phyloP scores from a whole-genome alignment of 2,797 vertebrate species.

The Brotogeris chrysoptera region DNA sequence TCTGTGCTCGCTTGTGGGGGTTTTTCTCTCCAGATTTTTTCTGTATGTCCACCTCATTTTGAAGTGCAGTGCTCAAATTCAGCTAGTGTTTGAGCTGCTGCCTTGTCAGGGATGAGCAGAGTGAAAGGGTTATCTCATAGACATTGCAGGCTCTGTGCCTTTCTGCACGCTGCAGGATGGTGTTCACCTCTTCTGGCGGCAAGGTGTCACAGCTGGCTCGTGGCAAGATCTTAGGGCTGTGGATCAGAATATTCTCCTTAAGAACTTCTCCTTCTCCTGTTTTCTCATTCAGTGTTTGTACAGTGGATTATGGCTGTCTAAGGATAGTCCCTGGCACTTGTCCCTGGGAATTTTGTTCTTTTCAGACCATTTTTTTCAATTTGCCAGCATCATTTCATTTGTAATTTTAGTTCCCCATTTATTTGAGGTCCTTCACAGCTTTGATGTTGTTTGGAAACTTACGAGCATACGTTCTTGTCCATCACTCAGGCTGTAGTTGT shows the following conservation, averaged over 20 bases:
- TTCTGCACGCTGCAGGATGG: not conserved
- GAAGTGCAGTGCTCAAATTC: not conserved
- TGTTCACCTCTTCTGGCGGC: not conserved
- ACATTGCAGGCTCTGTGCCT: not conserved
- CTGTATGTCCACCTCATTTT: rapidly evolving
- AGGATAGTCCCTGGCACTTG: not conserved
- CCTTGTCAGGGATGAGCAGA: not conserved
- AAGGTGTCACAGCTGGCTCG: not conserved
- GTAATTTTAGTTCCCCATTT: not conserved
- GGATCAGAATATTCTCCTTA: not conserved
- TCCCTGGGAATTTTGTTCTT: not conserved
- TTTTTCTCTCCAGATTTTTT: not conserved
- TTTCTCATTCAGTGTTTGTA: not conserved
- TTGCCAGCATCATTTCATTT: not conserved
- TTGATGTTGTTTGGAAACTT: not conserved
- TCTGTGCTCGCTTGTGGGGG: not conserved
- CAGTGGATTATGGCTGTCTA: not conserved
- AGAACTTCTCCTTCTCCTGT: not conserved
- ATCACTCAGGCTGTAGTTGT: not conserved
- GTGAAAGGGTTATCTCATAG: not conserved
- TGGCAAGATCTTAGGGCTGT: not conserved
- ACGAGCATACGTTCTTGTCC: not conserved
- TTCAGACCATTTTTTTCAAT: not conserved
- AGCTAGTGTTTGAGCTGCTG: not conserved
- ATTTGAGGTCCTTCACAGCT: not conserved